phyloP scores from a whole-genome alignment of 2,113 vertebrate genomes.

The Semicossyphus pulcher region DNA sequence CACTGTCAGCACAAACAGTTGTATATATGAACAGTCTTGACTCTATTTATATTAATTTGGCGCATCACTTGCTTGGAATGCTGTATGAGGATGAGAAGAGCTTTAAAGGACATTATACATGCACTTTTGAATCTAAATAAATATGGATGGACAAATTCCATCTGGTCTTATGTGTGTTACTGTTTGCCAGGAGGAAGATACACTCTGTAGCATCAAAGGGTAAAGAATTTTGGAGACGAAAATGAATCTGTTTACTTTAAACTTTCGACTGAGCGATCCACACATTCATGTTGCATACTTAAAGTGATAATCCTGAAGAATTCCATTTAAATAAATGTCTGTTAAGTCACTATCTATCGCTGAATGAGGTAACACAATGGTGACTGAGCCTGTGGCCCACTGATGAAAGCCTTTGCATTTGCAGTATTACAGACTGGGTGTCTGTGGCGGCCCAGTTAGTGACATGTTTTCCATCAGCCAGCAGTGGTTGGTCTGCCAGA shows the following conservation, averaged over 20 bases:
- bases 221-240: not conserved
- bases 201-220: constrained; percentile 7
- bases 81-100: constrained; percentile 35
- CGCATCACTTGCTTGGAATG: constrained; percentile 63
- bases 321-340: too few relatives aligned
- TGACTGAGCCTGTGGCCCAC: too few relatives aligned
- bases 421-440: too few relatives aligned
- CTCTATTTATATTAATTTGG: constrained; percentile 64
- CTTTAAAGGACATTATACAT: constrained; percentile 22
- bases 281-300: constrained; percentile 24
- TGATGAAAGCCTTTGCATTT: too few relatives aligned
- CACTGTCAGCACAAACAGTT: constrained; percentile 37
- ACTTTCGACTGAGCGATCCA: constrained; percentile 17
- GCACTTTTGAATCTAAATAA: constrained; percentile 58
- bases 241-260: constrained; percentile 12
- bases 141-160: constrained; percentile 50
- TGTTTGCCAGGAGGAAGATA: constrained; percentile 32
- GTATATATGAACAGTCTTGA: constrained; percentile 51
- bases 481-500: too few relatives aligned
- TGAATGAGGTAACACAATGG: too few relatives aligned
- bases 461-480: too few relatives aligned
- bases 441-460: too few relatives aligned
- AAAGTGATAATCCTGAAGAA: too few relatives aligned
- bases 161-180: constrained; percentile 21
- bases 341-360: too few relatives aligned